Conservation (phyloP, 30 jellyfish, hydroid and myxozoan genomes). For the Aurelia sp. region DNA sequence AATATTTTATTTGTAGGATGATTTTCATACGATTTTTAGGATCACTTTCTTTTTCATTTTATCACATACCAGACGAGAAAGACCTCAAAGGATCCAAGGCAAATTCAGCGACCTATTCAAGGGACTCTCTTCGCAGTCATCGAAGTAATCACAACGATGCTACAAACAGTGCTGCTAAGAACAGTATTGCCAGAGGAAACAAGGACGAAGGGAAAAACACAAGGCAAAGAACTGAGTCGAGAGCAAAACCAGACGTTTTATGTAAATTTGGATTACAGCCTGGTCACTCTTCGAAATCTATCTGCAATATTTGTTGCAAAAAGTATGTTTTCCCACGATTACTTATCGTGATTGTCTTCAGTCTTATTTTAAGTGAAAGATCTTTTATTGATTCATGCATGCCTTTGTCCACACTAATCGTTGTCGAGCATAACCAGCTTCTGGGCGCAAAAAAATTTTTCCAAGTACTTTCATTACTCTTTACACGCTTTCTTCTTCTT, state of each 20-base stretch:
- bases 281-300: conserved; percentile 54
- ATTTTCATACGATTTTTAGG: too few relatives aligned
- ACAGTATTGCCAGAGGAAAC: conserved; percentile 51
- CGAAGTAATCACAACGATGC: conserved; percentile 1
- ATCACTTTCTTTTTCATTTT: too few relatives aligned
- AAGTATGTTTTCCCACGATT: conserved; percentile 11
- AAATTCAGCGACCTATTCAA: neutral
- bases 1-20: too few relatives aligned
- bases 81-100: neutral
- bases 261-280: conserved; percentile 65
- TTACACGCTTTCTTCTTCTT: too few relatives aligned
- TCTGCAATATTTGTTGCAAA: conserved; percentile 58
- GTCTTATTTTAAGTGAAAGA: too few relatives aligned
- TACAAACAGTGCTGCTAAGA: conserved; percentile 7
- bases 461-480: too few relatives aligned
- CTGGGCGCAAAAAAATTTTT: too few relatives aligned
- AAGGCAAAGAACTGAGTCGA: conserved; percentile 9
- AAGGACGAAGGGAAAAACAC: conserved; percentile 23
- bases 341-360: too few relatives aligned
- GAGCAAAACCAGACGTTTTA: conserved; percentile 25
- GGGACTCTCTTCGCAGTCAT: neutral
- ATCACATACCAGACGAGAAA: neutral
- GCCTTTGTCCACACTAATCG: too few relatives aligned
- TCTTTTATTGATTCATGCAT: too few relatives aligned
- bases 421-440: too few relatives aligned